phyloP scores from a whole-genome alignment of 2,888 invertebrate species.

The Himalopsyche tibetana region DNA sequence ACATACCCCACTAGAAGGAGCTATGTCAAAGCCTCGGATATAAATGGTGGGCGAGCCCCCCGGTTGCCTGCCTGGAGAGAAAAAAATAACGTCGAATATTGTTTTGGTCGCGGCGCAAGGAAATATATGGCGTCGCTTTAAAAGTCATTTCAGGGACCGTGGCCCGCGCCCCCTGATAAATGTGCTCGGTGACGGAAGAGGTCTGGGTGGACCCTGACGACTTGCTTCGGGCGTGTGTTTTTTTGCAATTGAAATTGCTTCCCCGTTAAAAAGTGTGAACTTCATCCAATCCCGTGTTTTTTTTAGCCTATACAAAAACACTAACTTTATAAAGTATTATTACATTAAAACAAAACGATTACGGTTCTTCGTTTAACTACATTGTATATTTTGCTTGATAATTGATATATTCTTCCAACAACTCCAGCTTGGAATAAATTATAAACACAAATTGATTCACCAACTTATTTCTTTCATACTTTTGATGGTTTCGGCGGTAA shows the following conservation, averaged over 20 bases:
- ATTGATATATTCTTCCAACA: no score
- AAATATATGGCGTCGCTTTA: conserved; percentile 57
- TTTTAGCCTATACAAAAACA: no score
- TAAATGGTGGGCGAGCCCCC: conserved; percentile 56
- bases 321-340: no score
- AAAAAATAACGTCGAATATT: conserved; percentile 62
- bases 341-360: no score
- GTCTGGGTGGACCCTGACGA: conserved; percentile 14
- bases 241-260: conserved; percentile 33
- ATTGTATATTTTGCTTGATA: no score
- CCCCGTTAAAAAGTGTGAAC: neutral
- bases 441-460: no score
- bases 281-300: no score
- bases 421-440: no score
- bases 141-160: conserved; percentile 52
- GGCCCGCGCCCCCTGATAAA: conserved; percentile 38
- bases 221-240: neutral
- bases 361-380: no score
- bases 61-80: conserved; percentile 48
- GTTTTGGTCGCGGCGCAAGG: conserved; percentile 57
- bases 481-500: no score
- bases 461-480: no score
- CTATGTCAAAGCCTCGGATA: conserved; percentile 50
- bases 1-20: conserved; percentile 56
- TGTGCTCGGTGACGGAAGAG: conserved; percentile 34